Evolutionary conservation across 2,888 invertebrate species (phyloP), one percentile per base, ranked within the genome.

Genomic region (Macrosoma leucophasiata): DNA sequence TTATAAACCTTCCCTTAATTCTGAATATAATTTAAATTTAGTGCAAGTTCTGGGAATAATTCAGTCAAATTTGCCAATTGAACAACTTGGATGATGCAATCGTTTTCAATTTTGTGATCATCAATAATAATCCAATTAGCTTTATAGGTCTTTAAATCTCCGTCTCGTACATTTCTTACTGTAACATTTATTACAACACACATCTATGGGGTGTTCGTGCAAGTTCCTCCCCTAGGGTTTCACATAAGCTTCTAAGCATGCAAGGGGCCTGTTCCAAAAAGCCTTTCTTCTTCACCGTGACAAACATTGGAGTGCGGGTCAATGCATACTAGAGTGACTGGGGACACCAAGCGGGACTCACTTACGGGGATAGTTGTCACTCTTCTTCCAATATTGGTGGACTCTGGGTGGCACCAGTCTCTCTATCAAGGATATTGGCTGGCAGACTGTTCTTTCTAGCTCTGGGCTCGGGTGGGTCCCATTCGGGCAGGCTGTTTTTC

Each of bases 201-300:
- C 66, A 78, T 74, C 71, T 78, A 77, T 69, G 52, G 61, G 55
- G 48, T 43, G 51, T 64, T 74, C 78, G 81, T 79, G 81, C 81
- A 68, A 63, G 62, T 57, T 65, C 67, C 60, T 63, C 61, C 64
- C 65, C 58, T 68, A 65, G 43, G 55, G 55, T 59, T 61, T 72
- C 74, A 78, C 78, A 79, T 56, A 79, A 79, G 79, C 81, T 64
- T 62, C 79, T 82, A 82, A 72, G 58, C 82, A 82, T 82, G 82
- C 82, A 79, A 75, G 73, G 73, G 76, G 68, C 67, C 75, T 75
- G 76, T 66, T 61, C 65, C 71, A 61, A 30, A 63, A 76, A 75
- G 77, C 76, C 76, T 63, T 66, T 73, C 59, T 57, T 63, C 59
- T 58, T 58, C 58, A 56, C 60, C 52, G 69, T 62, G 60, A 65